Evolutionary conservation across 2,797 vertebrate species (phyloP).

Genomic region (Acridotheres tristis): DNA sequence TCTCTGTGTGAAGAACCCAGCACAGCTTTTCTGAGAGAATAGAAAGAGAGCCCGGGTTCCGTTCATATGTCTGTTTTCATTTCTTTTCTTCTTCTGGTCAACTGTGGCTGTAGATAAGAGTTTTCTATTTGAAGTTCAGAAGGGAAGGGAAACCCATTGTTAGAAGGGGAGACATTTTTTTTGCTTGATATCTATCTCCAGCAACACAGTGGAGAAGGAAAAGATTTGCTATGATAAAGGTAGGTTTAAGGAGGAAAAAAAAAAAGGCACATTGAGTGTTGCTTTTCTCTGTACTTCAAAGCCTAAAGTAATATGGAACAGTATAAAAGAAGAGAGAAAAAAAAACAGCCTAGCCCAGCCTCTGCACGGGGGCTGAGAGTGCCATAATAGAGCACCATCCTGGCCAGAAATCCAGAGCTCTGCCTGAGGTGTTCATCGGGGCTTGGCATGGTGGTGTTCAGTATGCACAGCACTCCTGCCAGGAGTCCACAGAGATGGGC

Average conservation of each 20-base stretch:
- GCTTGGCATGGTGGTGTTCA: neutral
- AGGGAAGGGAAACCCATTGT: slow-evolving; percentile 75
- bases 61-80: slow-evolving; percentile 70
- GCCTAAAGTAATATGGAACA: slow-evolving; percentile 58
- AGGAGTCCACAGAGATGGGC: neutral
- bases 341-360: slow-evolving; percentile 3
- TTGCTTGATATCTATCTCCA: slow-evolving; percentile 70
- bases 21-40: slow-evolving; percentile 61
- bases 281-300: slow-evolving; percentile 74
- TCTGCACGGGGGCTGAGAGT: neutral
- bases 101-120: slow-evolving; percentile 74
- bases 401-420: neutral
- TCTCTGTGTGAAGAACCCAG: slow-evolving; percentile 50
- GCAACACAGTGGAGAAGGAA: slow-evolving; percentile 60
- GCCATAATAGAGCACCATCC: neutral
- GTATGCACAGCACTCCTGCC: neutral
- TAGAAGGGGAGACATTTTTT: slow-evolving; percentile 72
- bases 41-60: slow-evolving; percentile 46
- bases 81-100: slow-evolving; percentile 74
- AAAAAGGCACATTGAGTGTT: slow-evolving; percentile 57
- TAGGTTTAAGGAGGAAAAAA: slow-evolving; percentile 47
- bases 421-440: neutral
- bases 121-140: slow-evolving; percentile 76
- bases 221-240: slow-evolving; percentile 73
- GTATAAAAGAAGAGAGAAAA: slow-evolving; percentile 40